Conservation (phyloP, 92 coral and sea anemone genomes). For the Plumapathes pennacea region DNA sequence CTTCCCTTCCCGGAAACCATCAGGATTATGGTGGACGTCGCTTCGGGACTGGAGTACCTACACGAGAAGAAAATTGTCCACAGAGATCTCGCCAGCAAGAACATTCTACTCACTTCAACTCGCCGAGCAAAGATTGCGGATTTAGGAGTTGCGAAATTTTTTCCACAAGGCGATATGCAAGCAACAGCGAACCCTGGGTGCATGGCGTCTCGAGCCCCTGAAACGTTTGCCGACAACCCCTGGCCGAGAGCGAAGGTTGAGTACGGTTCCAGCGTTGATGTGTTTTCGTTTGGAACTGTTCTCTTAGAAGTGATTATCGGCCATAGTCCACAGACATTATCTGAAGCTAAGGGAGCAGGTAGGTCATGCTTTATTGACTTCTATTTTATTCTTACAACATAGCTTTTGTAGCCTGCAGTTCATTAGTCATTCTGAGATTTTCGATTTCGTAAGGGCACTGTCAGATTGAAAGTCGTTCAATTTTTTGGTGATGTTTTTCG, state of each 20-base stretch:
- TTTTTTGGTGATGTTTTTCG: too few relatives aligned
- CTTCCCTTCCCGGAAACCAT: constrained; percentile 18
- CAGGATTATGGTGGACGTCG: constrained; percentile 25
- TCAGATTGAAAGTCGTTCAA: too few relatives aligned
- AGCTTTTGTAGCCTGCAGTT: too few relatives aligned
- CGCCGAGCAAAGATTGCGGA: constrained; percentile 31
- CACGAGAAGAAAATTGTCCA: constrained; percentile 8
- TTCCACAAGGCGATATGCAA: constrained; percentile 17
- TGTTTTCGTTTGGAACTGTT: constrained; percentile 60
- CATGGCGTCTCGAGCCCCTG: constrained; percentile 12
- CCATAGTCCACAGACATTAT: too few relatives aligned
- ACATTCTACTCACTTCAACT: constrained; percentile 5
- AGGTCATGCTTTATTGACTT: too few relatives aligned
- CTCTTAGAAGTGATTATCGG: constrained; percentile 40
- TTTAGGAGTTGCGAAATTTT: constrained; percentile 30
- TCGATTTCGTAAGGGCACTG: too few relatives aligned
- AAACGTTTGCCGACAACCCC: too few relatives aligned
- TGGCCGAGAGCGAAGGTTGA: too few relatives aligned
- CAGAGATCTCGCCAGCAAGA: constrained; percentile 28
- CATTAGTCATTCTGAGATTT: too few relatives aligned
- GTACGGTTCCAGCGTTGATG: constrained; percentile 42
- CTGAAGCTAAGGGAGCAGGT: too few relatives aligned
- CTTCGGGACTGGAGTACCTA: constrained; percentile 20
- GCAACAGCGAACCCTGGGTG: constrained; percentile 17
- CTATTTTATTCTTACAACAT: too few relatives aligned